Evolutionary conservation across 2,888 invertebrate genomes (phyloP).

Genomic region (Yponomeuta plumbellus): DNA sequence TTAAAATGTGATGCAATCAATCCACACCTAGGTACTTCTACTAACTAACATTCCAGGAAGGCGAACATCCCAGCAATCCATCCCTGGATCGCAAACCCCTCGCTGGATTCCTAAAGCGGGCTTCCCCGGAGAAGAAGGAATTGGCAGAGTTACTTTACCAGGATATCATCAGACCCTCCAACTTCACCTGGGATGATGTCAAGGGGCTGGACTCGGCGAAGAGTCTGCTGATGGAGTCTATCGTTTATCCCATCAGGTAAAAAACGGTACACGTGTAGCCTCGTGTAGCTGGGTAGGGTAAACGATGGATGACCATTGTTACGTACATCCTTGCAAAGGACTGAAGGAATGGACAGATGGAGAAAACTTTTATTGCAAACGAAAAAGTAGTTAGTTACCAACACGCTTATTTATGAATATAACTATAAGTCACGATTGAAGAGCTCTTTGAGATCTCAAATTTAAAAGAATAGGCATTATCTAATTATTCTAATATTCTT

Average conservation of each 20-base stretch:
- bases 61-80: conserved; percentile 22
- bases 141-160: conserved; percentile 80
- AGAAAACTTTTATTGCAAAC: too few species aligned
- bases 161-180: conserved; percentile 78
- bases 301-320: too few species aligned
- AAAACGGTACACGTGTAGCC: conserved; percentile 7
- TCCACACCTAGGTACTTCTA: too few species aligned
- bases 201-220: conserved; percentile 83
- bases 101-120: conserved; percentile 39
- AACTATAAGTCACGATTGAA: too few species aligned
- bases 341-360: background rate
- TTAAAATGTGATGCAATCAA: too few species aligned
- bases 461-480: too few species aligned
- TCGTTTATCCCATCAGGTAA: conserved; percentile 83
- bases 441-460: too few species aligned
- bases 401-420: too few species aligned
- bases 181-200: conserved; percentile 88
- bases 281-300: too few species aligned
- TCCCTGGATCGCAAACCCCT: conserved; percentile 50
- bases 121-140: conserved; percentile 77
- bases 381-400: too few species aligned
- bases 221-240: conserved; percentile 88
- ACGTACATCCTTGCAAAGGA: too few species aligned
- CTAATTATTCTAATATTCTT: too few species aligned
- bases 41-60: background rate